Percentiles rank a stretch among this genome's conserved stretches.
Conservation (phyloP, 2,113 vertebrate species). For the Bos indicus region DNA sequence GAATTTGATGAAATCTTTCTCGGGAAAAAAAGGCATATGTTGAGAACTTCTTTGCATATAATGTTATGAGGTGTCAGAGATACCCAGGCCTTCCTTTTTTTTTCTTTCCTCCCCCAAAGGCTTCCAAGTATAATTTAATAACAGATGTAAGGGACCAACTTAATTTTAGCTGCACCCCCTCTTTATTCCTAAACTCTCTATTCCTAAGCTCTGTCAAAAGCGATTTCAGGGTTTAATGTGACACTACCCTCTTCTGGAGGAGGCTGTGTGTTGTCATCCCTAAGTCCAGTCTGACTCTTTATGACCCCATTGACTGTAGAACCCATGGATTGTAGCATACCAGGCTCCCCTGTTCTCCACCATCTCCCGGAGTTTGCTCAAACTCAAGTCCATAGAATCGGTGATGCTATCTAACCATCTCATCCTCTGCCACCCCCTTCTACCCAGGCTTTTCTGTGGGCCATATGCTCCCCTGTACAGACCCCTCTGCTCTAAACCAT, state of each 20-base stretch:
- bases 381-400: neutral
- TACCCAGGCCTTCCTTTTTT: neutral
- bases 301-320: neutral
- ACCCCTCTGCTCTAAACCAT: neutral
- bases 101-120: neutral
- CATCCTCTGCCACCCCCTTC: neutral
- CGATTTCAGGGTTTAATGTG: neutral
- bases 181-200: neutral
- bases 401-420: neutral
- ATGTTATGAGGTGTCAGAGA: neutral
- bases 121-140: neutral
- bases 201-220: neutral
- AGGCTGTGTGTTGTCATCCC: neutral
- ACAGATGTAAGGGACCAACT: neutral
- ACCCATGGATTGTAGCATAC: neutral
- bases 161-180: neutral
- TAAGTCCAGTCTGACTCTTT: neutral
- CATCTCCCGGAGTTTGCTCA: neutral
- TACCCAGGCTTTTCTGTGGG: neutral
- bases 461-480: neutral
- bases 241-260: neutral
- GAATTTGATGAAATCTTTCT: conserved; percentile 5
- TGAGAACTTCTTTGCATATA: neutral
- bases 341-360: neutral
- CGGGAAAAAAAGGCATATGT: neutral